Base-by-base conservation (phyloP, 2,888 invertebrate species). In the Thymelicus acteon region DNA sequence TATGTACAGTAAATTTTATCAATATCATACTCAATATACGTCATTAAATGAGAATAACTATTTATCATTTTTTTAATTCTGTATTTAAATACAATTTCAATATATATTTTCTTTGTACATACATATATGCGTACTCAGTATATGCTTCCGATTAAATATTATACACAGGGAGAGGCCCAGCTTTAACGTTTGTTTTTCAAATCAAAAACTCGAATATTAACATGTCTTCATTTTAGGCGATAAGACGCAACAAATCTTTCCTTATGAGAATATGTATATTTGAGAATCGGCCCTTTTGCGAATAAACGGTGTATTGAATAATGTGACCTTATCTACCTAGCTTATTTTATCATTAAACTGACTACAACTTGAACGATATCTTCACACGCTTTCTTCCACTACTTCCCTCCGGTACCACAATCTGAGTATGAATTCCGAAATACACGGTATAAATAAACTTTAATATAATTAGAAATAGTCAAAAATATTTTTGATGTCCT, bases 201-300 rank as follows among this genome's bases (percentile, higher is more conserved):
- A 24, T 54, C 54, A 54, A 54, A 54, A 54, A 54, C 54, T 54
- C 54, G 54, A 54, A 54, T 54, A 54, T 10, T 24, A 7, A 52
- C 49, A 52, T 12, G 19, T 54, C 54, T 24, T 52, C 52, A 19
- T 52, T 44, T 44, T 52, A 52, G 7, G 52, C 52, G 8, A 52
- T 52, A 52, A 3, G 6, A 19, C 31, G 12, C 1, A 12, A 44
- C 31, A 31, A 31, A 31, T 31, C 31, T 31, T 31, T 31, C 5
- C 31, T 31, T 31, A 24, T 24, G 31, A 31, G 3, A 31, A 31
- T 31, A 0, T 5, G 31, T 31, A 1, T 31, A 2, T 31, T 2
- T 31, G 31, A 31, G 31, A 31, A 31, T 31, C 31, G 31, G 31
- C 3, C 31, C 31, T 31, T 31, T 31, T 31, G 31, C 31, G 31